phyloP scores from a whole-genome alignment of 2,888 invertebrate genomes.

The Chrysotoxum bicinctum region DNA sequence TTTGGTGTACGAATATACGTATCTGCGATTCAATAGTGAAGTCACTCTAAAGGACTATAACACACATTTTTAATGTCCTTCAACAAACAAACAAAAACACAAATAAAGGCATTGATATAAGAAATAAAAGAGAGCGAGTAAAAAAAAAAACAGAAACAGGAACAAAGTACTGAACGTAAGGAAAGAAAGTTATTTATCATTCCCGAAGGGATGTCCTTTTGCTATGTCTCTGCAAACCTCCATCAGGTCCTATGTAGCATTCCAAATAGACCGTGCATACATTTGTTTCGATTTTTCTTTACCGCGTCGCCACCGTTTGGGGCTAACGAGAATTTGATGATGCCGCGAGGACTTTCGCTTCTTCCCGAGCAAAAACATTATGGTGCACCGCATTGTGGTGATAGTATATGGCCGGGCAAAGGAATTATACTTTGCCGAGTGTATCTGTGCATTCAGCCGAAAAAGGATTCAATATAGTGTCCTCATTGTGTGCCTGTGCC shows the following conservation, averaged over 20 bases:
- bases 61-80: constrained; percentile 63
- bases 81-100: constrained; percentile 3
- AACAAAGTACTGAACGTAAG: constrained; percentile 38
- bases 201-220: constrained; percentile 62
- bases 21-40: constrained; percentile 49
- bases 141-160: neutral
- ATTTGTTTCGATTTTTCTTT: constrained; percentile 71
- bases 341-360: constrained; percentile 74
- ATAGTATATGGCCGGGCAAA: constrained; percentile 44
- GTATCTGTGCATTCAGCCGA: constrained; percentile 64
- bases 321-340: constrained; percentile 78
- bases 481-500: neutral
- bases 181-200: constrained; percentile 71
- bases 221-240: neutral
- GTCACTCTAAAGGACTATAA: constrained; percentile 33
- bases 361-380: constrained; percentile 36
- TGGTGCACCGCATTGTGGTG: constrained; percentile 67
- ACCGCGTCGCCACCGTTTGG: constrained; percentile 49
- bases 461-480: constrained; percentile 63
- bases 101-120: neutral
- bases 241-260: neutral
- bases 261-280: constrained; percentile 58
- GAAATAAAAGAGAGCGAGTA: neutral
- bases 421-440: constrained; percentile 60
- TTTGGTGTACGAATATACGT: constrained; percentile 5